phyloP scores from a whole-genome alignment of 1,140 invertebrate genomes.

The Ceratitis capitata region DNA sequence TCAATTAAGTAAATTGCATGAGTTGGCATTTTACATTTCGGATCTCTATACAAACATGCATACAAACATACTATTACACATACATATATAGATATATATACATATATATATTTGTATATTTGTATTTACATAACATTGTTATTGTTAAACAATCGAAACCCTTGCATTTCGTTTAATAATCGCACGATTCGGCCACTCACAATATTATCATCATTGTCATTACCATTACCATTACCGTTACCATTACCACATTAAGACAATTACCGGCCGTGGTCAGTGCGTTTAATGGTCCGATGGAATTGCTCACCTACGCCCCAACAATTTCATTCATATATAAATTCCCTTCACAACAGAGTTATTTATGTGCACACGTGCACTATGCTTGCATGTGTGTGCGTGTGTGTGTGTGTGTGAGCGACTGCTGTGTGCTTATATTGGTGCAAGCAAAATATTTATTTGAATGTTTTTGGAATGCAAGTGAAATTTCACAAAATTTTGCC shows the following conservation, averaged over 20 bases:
- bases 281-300: neutral
- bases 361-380: neutral
- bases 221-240: neutral
- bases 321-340: neutral
- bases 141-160: neutral
- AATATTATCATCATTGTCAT: neutral
- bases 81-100: too few relatives aligned
- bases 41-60: too few relatives aligned
- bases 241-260: constrained; percentile 1
- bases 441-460: neutral
- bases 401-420: neutral
- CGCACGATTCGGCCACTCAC: neutral
- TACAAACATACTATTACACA: too few relatives aligned
- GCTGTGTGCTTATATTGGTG: neutral
- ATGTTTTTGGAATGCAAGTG: neutral
- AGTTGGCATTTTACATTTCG: neutral
- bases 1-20: neutral
- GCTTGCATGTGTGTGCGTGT: neutral
- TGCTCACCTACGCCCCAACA: neutral
- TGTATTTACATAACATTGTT: neutral
- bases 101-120: too few relatives aligned
- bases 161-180: neutral
- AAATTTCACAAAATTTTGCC: neutral
- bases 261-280: neutral
- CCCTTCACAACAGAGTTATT: neutral